Percentiles rank a stretch among this genome's conserved stretches.
Conservation (phyloP, 2,797 vertebrate genomes). For the Cuculus canorus region DNA sequence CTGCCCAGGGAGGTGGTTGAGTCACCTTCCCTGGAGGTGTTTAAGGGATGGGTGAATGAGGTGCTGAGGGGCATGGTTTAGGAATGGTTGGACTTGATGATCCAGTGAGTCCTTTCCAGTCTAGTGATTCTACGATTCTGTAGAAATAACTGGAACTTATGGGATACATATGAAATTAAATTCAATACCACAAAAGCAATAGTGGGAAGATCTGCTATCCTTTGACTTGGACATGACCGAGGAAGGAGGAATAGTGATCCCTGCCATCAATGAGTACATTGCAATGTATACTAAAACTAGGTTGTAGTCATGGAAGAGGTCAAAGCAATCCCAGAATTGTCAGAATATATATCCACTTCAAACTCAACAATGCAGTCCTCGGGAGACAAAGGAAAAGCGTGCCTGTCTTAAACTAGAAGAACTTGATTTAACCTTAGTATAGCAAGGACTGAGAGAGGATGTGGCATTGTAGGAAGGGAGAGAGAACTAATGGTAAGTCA, state of each 20-base stretch:
- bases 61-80: too few species aligned
- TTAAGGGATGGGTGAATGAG: too few species aligned
- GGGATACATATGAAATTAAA: background rate
- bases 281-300: background rate
- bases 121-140: too few species aligned
- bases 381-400: background rate
- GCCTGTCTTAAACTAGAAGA: background rate
- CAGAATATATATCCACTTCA: background rate
- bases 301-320: background rate
- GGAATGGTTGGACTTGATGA: too few species aligned
- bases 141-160: background rate
- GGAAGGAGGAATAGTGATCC: background rate
- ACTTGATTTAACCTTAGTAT: background rate
- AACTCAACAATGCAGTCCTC: background rate
- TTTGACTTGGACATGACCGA: background rate
- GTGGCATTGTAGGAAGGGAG: background rate
- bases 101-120: too few species aligned
- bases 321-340: background rate
- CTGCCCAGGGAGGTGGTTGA: too few species aligned
- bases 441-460: background rate
- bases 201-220: background rate
- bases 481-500: background rate
- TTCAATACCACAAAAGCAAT: background rate
- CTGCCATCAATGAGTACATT: background rate
- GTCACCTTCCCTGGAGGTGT: too few species aligned